Base-by-base conservation (phyloP, 2,888 invertebrate species). In the Periphyllus acericola region DNA sequence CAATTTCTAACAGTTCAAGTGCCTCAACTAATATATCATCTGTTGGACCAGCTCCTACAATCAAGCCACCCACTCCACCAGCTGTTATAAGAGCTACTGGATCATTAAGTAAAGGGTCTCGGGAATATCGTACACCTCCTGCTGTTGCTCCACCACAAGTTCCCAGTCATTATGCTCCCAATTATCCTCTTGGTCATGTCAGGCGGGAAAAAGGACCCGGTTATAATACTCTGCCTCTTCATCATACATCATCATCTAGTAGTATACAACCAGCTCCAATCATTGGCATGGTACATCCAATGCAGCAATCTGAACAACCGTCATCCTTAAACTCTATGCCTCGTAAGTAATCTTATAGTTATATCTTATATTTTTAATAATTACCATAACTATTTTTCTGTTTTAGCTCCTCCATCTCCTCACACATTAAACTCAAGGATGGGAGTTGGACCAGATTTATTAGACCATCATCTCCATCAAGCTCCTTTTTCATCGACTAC, bases 81-180 rank as follows among this genome's bases (percentile, higher is more conserved):
- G 96, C 97, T 91, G 94, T 94, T 91, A 95, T 93, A 90, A 93
- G 93, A 91, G 95, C 92, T 91, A 94, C 94, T 72, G 90, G 90
- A 32, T 90, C 90, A n/a, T 89, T 91, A 4, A 91, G 92, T 66
- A 92, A 92, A 84, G 94, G 95, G 19, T 93, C 93, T 46, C 94
- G 96, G 72, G 98, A 98, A 91, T 98, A 98, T 92, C 94, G 98
- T 90, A 97, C 98, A 21, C 98, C 98, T n/a, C 98, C 98, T 1
- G 98, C 97, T 8, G 98, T 98, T 46, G 97, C 98, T 68, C 98
- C 98, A 6, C 98, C 98, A 14, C 97, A 97, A 92, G 93, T 94
- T 55, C 98, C 98, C n/a, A 97, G 97, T 90, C 98, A 98, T 92
- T 98, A 98, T 92, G 98, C 98, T 25, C 98, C 97, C 1, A 98